Base-by-base conservation (phyloP, 2,888 invertebrate species). In the Odontothrips loti region DNA sequence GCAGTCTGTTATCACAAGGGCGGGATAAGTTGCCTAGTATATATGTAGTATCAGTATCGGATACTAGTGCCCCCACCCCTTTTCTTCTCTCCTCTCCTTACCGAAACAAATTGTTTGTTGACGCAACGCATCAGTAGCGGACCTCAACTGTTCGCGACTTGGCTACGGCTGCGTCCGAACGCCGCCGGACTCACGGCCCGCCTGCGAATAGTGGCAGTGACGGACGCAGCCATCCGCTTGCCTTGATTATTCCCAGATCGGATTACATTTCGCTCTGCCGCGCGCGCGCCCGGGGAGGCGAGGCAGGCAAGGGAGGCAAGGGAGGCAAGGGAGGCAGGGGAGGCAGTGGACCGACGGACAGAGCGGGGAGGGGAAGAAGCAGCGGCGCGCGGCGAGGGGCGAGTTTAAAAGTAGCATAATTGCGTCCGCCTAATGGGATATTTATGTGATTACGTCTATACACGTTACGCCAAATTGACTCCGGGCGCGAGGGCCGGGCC, bases 401-500 rank as follows among this genome's bases (percentile, higher is more conserved):
- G 27, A 75, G 27, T 75, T 75, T 75, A 75, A 75, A 75, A 75
- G 68, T 75, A 75, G 68, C 68, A 75, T 75, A 75, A 75, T 75
- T 27, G 68, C 68, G 27, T 27, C 68, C 12, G 23, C 68, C 68
- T 75, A 75, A 75, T 75, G 68, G 68, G 68, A 75, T 75, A 75
- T 75, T 75, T 75, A 75, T 75, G 68, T 75, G 68, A 75, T 75
- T 75, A 75, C 68, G 68, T 75, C 68, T 75, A 27, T 75, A 75
- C 68, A 75, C 68, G 68, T 75, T 75, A 23, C 68, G 68, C 68
- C 27, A 75, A 75, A 75, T 75, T 75, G 68, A 75, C 68, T 75
- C 23, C 58, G 12, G 34, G 34, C 34, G 34, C 34, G 34, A 43
- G 34, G 34, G 34, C 34, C 58, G 17, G 15, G 15, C 51, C 51